A percentile compares a stretch with the other conserved stretches of the same genome.
These are phyloP conservation scores for Drosophila sechellia DNA, from an alignment of 1,140 invertebrate species.

Conservation along the genomic window DNA sequence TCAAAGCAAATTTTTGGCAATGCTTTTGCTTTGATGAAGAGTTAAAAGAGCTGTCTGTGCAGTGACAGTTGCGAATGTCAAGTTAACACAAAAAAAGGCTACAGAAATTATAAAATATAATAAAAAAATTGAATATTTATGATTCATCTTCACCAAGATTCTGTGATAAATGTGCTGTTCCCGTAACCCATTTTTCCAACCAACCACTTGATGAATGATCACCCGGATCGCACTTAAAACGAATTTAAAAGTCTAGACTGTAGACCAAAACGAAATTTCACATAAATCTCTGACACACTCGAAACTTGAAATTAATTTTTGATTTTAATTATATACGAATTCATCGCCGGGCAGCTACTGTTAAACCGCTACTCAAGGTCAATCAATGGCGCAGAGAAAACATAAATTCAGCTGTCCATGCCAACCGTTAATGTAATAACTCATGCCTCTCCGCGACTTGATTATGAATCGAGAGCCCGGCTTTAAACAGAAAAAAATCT, in stretches of 20 bases:
- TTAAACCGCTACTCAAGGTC: slow-evolving; percentile 68
- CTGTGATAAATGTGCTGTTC: slow-evolving; percentile 6
- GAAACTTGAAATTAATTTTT: slow-evolving; percentile 68
- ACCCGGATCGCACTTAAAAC: slow-evolving; percentile 38
- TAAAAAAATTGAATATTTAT: background rate
- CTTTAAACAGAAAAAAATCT: slow-evolving; percentile 12
- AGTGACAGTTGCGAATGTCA: slow-evolving; percentile 44
- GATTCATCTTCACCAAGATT: slow-evolving; percentile 3
- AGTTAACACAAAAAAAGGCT: slow-evolving; percentile 42
- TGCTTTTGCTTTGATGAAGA: slow-evolving; percentile 66
- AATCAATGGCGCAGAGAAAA: slow-evolving; percentile 37
- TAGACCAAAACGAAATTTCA: slow-evolving; percentile 36
- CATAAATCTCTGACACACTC: slow-evolving; percentile 70
- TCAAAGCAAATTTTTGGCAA: slow-evolving; percentile 71
- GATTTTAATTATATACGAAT: slow-evolving; percentile 71
- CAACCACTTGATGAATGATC: slow-evolving; percentile 59
- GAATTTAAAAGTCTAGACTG: slow-evolving; percentile 46
- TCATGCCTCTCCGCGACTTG: slow-evolving; percentile 52
- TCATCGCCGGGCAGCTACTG: slow-evolving; percentile 48
- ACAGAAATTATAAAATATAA: slow-evolving; percentile 7
- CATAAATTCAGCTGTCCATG: slow-evolving; percentile 57
- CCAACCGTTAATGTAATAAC: slow-evolving; percentile 73
- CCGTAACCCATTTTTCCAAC: slow-evolving; percentile 34
- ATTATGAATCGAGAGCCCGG: slow-evolving; percentile 42
- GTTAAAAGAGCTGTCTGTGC: slow-evolving; percentile 46